These are phyloP conservation scores for Pseudorasbora parva DNA, from an alignment of 2,113 vertebrate species.

Conservation along the genomic window DNA sequence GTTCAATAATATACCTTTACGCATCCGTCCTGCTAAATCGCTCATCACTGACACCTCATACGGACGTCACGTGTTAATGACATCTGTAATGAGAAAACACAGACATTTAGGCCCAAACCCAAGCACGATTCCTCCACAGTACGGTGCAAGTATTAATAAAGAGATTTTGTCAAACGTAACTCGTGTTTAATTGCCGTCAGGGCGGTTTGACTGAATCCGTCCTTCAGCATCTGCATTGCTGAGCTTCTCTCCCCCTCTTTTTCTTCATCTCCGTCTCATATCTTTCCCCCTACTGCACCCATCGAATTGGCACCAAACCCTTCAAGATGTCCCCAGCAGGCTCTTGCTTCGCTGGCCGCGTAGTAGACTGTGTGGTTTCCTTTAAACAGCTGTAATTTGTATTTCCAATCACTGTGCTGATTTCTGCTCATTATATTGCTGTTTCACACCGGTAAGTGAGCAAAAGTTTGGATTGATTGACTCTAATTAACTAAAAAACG, in stretches of 20 bases:
- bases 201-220: conserved; percentile 37
- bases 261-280: conserved; percentile 34
- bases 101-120: conserved; percentile 1
- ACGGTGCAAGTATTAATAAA: conserved; percentile 22
- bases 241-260: conserved; percentile 24
- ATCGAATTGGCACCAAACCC: conserved; percentile 61
- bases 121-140: conserved; percentile 5
- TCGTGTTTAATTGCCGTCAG: conserved; percentile 41
- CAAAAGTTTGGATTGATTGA: conserved; percentile 99
- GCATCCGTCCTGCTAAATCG: neutral
- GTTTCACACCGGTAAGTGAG: conserved; percentile 99
- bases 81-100: conserved; percentile 12
- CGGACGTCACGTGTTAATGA: neutral
- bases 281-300: conserved; percentile 56
- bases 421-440: conserved; percentile 99
- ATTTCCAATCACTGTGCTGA: conserved; percentile 99
- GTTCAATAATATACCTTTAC: neutral
- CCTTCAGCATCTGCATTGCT: conserved; percentile 31
- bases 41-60: neutral
- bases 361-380: conserved; percentile 80
- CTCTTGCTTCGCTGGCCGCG: conserved; percentile 77
- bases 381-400: conserved; percentile 97
- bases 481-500: conserved; percentile 99
- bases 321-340: conserved; percentile 80
- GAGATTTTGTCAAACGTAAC: conserved; percentile 44